Evolutionary conservation across 2,888 invertebrate genomes (phyloP).

Genomic region (Seira ritae): DNA sequence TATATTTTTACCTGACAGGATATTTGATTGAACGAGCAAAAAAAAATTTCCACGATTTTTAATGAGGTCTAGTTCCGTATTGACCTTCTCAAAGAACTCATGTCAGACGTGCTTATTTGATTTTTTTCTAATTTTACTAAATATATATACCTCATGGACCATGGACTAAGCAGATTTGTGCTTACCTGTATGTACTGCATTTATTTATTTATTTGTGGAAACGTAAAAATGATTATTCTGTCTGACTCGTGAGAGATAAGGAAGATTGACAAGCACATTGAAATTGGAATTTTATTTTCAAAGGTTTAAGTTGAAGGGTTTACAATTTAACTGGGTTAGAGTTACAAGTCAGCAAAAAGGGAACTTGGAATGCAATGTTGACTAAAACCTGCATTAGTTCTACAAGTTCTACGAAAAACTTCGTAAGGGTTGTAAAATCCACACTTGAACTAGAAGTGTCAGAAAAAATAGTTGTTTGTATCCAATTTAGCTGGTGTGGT

Average conservation of each 20-base stretch:
- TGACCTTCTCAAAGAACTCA: too few species aligned
- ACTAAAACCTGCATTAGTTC: slow-evolving; percentile 2
- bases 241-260: slow-evolving; percentile 59
- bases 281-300: slow-evolving; percentile 69
- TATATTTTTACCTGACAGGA: too few species aligned
- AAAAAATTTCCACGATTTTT: too few species aligned
- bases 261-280: slow-evolving; percentile 68
- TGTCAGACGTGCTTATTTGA: too few species aligned
- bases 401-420: background rate
- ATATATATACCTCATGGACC: too few species aligned
- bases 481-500: background rate
- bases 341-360: slow-evolving; percentile 34
- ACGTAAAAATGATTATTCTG: background rate
- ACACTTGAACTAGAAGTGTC: background rate
- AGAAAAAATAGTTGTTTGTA: background rate
- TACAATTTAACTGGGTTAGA: slow-evolving; percentile 23
- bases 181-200: too few species aligned
- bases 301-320: slow-evolving; percentile 64
- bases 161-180: too few species aligned
- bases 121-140: too few species aligned
- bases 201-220: too few species aligned
- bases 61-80: too few species aligned
- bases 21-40: too few species aligned
- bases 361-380: slow-evolving; percentile 38
- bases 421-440: background rate